Evolutionary conservation across 1,140 invertebrate genomes (phyloP).

Genomic region (Hyles euphorbiae): DNA sequence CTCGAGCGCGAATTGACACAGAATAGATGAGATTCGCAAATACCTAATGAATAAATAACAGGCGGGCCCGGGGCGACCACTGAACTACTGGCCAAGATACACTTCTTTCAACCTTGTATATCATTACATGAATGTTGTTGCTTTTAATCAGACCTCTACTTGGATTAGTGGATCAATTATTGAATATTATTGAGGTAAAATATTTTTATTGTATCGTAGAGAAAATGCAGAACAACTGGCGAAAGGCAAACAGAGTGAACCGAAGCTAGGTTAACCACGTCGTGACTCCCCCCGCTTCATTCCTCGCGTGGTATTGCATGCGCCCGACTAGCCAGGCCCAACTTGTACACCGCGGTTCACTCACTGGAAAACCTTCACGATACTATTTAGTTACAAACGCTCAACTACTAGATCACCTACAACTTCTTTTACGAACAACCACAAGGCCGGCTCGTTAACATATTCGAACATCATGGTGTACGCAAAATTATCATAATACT

Average conservation of each 20-base stretch:
- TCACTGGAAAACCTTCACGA: slow-evolving; percentile 62
- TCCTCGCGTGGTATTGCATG: slow-evolving; percentile 11
- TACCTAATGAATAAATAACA: slow-evolving; percentile 9
- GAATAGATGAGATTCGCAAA: slow-evolving; percentile 8
- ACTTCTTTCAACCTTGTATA: too few species aligned
- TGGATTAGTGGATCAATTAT: too few species aligned
- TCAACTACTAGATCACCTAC: slow-evolving; percentile 37
- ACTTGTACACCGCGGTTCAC: slow-evolving; percentile 31
- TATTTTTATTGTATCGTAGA: not conserved
- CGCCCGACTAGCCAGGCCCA: slow-evolving; percentile 27
- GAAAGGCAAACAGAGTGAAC: slow-evolving; percentile 42
- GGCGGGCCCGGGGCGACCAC: not conserved
- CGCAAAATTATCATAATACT: too few species aligned
- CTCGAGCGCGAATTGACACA: slow-evolving; percentile 14
- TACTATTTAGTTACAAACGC: slow-evolving; percentile 42
- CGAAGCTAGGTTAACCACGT: slow-evolving; percentile 61
- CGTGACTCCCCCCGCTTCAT: slow-evolving; percentile 46
- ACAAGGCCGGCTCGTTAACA: too few species aligned
- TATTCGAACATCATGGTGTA: too few species aligned
- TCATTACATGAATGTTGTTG: too few species aligned
- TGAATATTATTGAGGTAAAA: too few species aligned
- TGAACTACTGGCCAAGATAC: too few species aligned
- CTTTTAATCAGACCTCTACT: too few species aligned
- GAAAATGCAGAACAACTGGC: slow-evolving; percentile 25
- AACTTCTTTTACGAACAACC: slow-evolving; percentile 11